Conservation (phyloP, 2,888 invertebrate species). For the Agriopis aurantiaria region DNA sequence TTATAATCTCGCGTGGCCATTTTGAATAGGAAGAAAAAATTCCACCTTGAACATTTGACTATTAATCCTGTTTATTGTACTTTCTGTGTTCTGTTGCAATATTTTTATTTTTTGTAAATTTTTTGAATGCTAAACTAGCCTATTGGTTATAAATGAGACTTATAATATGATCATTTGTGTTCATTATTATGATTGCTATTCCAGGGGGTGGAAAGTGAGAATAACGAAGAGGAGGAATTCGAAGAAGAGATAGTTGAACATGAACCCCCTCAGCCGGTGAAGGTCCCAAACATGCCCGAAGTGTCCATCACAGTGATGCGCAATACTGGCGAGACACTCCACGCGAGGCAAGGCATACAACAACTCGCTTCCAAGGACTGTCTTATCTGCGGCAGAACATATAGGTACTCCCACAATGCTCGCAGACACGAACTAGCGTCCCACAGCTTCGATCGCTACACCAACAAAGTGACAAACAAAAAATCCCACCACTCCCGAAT, state of each 20-base stretch:
- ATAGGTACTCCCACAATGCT: slow-evolving; percentile 84
- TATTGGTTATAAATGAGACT: neutral
- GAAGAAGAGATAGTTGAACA: slow-evolving; percentile 66
- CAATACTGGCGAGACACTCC: slow-evolving; percentile 76
- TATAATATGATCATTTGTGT: too few species aligned
- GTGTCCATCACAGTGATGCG: slow-evolving; percentile 83
- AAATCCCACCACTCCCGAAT: slow-evolving; percentile 58
- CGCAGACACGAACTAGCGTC: slow-evolving; percentile 81
- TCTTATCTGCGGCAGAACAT: slow-evolving; percentile 80
- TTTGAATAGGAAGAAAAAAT: too few species aligned
- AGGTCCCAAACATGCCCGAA: slow-evolving; percentile 75
- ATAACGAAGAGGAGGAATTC: slow-evolving; percentile 71
- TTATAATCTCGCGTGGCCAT: too few species aligned
- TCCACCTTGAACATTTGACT: too few species aligned
- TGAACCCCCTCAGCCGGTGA: slow-evolving; percentile 51
- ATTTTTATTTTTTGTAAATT: too few species aligned
- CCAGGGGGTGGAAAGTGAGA: slow-evolving; percentile 79
- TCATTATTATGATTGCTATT: slow-evolving; percentile 43
- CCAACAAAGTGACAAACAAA: slow-evolving; percentile 75
- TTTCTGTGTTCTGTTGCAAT: too few species aligned
- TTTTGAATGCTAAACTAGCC: too few species aligned
- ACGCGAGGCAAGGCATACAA: slow-evolving; percentile 79
- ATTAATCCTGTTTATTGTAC: too few species aligned
- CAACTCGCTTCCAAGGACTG: slow-evolving; percentile 83
- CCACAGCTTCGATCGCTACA: slow-evolving; percentile 82